These are phyloP conservation scores for Phenganax marumi DNA, from an alignment of 92 coral and sea anemone genomes.

Conservation along the genomic window DNA sequence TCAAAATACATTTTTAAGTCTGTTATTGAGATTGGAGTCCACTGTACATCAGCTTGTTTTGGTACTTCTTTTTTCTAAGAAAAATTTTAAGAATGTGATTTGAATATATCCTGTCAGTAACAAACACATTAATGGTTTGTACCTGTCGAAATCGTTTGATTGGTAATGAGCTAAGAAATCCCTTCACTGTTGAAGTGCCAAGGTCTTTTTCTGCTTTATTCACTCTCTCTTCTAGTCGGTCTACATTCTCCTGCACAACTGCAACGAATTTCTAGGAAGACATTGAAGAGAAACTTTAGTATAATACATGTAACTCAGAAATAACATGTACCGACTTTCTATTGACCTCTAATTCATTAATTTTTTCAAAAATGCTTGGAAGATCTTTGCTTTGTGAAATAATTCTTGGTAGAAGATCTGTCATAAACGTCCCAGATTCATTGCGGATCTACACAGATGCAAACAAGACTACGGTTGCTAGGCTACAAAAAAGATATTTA, in stretches of 20 bases:
- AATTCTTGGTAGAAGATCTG: constrained; percentile 69
- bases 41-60: constrained; percentile 24
- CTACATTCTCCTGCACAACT: constrained; percentile 71
- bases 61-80: constrained; percentile 6
- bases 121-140: background rate
- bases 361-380: constrained; percentile 83
- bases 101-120: background rate
- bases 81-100: background rate
- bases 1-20: constrained; percentile 30
- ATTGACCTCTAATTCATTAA: constrained; percentile 84
- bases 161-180: constrained; percentile 80
- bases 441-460: constrained; percentile 63
- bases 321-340: background rate
- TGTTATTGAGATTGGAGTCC: constrained; percentile 40
- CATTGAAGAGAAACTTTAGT: background rate
- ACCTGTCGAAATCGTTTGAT: constrained; percentile 83
- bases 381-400: constrained; percentile 75
- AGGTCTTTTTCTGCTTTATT: constrained; percentile 80
- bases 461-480: background rate
- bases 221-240: constrained; percentile 82
- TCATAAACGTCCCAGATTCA: constrained; percentile 85
- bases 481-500: background rate
- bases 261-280: constrained; percentile 66
- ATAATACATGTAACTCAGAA: background rate
- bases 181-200: constrained; percentile 75